These are phyloP conservation scores for Furcula furcula DNA, from an alignment of 2,888 invertebrate genomes.

Conservation along the genomic window DNA sequence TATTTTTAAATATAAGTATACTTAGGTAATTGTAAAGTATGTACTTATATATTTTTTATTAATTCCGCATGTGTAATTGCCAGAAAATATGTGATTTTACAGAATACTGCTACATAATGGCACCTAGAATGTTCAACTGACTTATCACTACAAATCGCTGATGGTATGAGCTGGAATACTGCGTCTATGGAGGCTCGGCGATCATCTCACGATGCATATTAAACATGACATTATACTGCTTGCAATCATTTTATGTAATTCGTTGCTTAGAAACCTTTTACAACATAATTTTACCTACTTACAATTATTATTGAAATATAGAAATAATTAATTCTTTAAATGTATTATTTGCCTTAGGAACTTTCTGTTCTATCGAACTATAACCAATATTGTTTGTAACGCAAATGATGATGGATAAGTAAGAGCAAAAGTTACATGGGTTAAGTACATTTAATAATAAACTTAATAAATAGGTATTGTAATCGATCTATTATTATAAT, in stretches of 20 bases:
- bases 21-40: constrained; percentile 11
- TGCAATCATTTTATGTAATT: constrained; percentile 61
- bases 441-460: background rate
- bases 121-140: constrained; percentile 4
- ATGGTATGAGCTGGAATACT: constrained; percentile 20
- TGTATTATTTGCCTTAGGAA: constrained; percentile 67
- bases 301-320: constrained; percentile 56
- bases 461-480: background rate
- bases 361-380: constrained; percentile 70
- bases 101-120: constrained; percentile 32
- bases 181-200: constrained; percentile 10
- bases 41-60: constrained; percentile 14
- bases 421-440: background rate
- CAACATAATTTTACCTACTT: constrained; percentile 65
- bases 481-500: background rate
- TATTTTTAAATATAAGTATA: constrained; percentile 27
- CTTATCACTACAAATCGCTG: background rate
- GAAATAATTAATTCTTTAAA: constrained; percentile 64
- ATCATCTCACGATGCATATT: constrained; percentile 18
- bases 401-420: background rate
- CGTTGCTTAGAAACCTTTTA: constrained; percentile 77
- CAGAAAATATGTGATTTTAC: constrained; percentile 10
- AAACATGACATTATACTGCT: constrained; percentile 39
- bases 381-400: constrained; percentile 36
- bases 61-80: constrained; percentile 12